Evolutionary conservation across 1,140 invertebrate species (phyloP).

Genomic region (Calosoma granatense): DNA sequence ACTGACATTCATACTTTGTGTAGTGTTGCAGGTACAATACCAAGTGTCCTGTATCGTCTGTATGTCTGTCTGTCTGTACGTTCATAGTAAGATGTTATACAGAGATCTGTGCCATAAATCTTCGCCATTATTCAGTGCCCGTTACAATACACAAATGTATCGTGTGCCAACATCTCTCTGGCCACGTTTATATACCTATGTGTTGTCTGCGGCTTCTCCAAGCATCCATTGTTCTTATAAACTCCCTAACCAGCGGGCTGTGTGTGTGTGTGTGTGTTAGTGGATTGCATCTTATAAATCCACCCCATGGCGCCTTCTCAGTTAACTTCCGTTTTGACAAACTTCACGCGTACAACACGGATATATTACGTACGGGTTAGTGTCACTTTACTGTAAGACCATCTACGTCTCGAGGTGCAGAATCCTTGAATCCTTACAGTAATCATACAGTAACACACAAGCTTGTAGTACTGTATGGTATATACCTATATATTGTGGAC

Average conservation of each 20-base stretch:
- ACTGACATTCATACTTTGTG: background rate
- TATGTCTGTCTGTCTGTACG: background rate
- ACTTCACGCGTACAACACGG: slow-evolving; percentile 21
- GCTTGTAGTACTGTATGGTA: too few species aligned
- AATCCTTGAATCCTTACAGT: background rate
- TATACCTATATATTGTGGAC: too few species aligned
- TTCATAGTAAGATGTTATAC: slow-evolving; percentile 11
- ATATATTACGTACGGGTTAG: slow-evolving; percentile 7
- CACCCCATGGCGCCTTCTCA: slow-evolving; percentile 16
- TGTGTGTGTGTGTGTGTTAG: slow-evolving; percentile 30
- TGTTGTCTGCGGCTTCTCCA: slow-evolving; percentile 20
- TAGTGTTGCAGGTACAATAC: background rate
- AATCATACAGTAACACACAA: too few species aligned
- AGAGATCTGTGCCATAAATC: slow-evolving; percentile 26
- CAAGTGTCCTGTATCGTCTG: too few species aligned
- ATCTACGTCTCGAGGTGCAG: background rate
- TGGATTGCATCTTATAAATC: slow-evolving; percentile 33
- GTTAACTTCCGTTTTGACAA: slow-evolving; percentile 28
- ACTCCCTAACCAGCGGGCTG: slow-evolving; percentile 10
- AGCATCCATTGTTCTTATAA: slow-evolving; percentile 26
- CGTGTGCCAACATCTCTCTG: slow-evolving; percentile 17
- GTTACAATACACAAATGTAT: slow-evolving; percentile 23
- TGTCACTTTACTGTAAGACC: background rate
- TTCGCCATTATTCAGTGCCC: slow-evolving; percentile 26
- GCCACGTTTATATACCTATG: slow-evolving; percentile 28